These are phyloP conservation scores for Falco punctatus DNA, from an alignment of 2,113 vertebrate species.

Conservation along the genomic window DNA sequence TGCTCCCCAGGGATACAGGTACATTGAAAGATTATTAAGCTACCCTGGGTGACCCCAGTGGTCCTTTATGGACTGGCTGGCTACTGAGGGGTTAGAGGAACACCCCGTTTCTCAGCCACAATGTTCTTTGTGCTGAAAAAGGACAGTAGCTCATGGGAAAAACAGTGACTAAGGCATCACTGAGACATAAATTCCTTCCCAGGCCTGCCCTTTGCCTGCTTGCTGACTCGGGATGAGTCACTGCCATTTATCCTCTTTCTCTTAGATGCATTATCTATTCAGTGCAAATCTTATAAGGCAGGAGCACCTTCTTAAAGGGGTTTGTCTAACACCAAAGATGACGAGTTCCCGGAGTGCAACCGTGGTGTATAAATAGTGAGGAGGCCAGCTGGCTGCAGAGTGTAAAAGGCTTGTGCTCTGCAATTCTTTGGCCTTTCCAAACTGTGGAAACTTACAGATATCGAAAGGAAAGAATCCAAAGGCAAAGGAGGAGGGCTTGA, in stretches of 20 bases:
- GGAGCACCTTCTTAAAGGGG: background rate
- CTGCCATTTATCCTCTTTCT: background rate
- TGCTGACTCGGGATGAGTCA: background rate
- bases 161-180: background rate
- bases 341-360: background rate
- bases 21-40: background rate
- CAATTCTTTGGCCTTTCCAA: background rate
- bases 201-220: background rate
- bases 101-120: background rate
- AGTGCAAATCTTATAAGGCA: background rate
- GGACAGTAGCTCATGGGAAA: background rate
- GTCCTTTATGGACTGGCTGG: background rate
- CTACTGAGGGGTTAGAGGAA: background rate
- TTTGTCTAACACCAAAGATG: background rate
- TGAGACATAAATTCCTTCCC: background rate
- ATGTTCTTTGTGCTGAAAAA: background rate
- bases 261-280: background rate
- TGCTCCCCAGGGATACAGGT: background rate
- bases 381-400: background rate
- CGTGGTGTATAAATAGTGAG: background rate
- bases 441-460: background rate
- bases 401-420: background rate
- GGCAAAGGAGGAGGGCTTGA: background rate
- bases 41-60: background rate
- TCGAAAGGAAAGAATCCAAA: background rate